These are phyloP conservation scores for Drosophila sp. DNA, from an alignment of 1,140 invertebrate genomes.

Conservation along the genomic window DNA sequence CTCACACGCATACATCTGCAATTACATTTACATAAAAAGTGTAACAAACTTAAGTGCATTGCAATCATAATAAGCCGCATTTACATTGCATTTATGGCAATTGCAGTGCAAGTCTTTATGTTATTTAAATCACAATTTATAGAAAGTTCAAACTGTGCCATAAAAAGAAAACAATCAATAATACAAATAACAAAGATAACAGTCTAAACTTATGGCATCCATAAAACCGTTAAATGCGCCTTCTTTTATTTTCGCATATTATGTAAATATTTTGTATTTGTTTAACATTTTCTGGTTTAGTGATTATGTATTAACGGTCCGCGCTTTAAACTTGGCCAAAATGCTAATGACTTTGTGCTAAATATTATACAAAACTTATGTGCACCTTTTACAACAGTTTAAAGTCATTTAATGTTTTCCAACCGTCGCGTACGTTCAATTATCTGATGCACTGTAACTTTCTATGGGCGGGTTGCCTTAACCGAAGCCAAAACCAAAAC, in stretches of 20 bases:
- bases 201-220: not conserved
- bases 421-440: slow-evolving; percentile 19
- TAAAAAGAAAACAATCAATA: slow-evolving; percentile 7
- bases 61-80: slow-evolving; percentile 31
- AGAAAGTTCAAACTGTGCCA: slow-evolving; percentile 20
- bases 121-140: slow-evolving; percentile 13
- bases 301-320: slow-evolving; percentile 34
- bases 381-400: not conserved
- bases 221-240: slow-evolving; percentile 29
- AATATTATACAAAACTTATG: slow-evolving; percentile 1
- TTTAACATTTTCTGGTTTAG: too few relatives aligned
- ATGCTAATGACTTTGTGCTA: slow-evolving; percentile 25
- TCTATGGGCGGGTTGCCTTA: slow-evolving; percentile 32
- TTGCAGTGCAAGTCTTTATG: slow-evolving; percentile 21
- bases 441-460: slow-evolving; percentile 34
- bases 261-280: slow-evolving; percentile 31
- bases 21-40: slow-evolving; percentile 26
- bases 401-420: slow-evolving; percentile 3
- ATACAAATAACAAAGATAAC: slow-evolving; percentile 1
- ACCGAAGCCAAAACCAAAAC: slow-evolving; percentile 13
- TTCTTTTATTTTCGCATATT: slow-evolving; percentile 34
- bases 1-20: not conserved
- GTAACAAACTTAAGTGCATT: slow-evolving; percentile 25
- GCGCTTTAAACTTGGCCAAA: slow-evolving; percentile 21
- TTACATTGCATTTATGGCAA: slow-evolving; percentile 17